These are phyloP conservation scores for Drosophila borborema DNA, from an alignment of 2,888 invertebrate genomes.

Conservation along the genomic window DNA sequence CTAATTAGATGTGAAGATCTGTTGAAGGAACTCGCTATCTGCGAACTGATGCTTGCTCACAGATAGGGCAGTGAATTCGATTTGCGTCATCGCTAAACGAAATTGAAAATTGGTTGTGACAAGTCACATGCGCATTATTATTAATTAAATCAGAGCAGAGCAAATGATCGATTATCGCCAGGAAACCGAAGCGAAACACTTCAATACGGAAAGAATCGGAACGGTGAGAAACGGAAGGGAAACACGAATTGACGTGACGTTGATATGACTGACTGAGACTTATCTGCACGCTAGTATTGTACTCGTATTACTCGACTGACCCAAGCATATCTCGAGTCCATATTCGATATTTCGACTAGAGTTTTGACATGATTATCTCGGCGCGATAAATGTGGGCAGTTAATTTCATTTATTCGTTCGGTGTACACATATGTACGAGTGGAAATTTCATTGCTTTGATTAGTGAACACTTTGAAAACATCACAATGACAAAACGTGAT, in stretches of 20 bases:
- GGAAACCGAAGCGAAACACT: slow-evolving; percentile 10
- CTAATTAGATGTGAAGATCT: slow-evolving; percentile 38
- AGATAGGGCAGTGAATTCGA: slow-evolving; percentile 51
- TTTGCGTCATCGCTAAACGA: slow-evolving; percentile 62
- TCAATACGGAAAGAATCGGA: slow-evolving; percentile 1
- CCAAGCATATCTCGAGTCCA: slow-evolving; percentile 40
- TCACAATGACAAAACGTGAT: slow-evolving; percentile 77
- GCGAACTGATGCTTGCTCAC: slow-evolving; percentile 50
- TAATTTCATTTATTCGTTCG: slow-evolving; percentile 74
- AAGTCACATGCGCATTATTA: slow-evolving; percentile 76
- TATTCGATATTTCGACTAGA: slow-evolving; percentile 13
- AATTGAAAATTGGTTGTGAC: slow-evolving; percentile 48
- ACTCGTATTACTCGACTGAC: slow-evolving; percentile 43
- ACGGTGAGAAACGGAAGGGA: slow-evolving; percentile 23
- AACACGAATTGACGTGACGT: slow-evolving; percentile 36
- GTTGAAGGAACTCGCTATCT: slow-evolving; percentile 25
- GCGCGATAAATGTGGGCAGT: slow-evolving; percentile 54
- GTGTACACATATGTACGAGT: slow-evolving; percentile 27
- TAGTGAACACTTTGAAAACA: slow-evolving; percentile 73
- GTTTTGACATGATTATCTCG: slow-evolving; percentile 70
- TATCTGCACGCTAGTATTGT: slow-evolving; percentile 27
- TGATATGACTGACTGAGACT: slow-evolving; percentile 36
- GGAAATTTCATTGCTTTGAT: slow-evolving; percentile 53
- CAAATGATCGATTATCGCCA: slow-evolving; percentile 44
- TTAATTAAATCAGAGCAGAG: slow-evolving; percentile 73